Evolutionary conservation across 2,113 vertebrate species (phyloP), one percentile per base, ranked within the genome.

Genomic region (Genyomyrus donnyi): DNA sequence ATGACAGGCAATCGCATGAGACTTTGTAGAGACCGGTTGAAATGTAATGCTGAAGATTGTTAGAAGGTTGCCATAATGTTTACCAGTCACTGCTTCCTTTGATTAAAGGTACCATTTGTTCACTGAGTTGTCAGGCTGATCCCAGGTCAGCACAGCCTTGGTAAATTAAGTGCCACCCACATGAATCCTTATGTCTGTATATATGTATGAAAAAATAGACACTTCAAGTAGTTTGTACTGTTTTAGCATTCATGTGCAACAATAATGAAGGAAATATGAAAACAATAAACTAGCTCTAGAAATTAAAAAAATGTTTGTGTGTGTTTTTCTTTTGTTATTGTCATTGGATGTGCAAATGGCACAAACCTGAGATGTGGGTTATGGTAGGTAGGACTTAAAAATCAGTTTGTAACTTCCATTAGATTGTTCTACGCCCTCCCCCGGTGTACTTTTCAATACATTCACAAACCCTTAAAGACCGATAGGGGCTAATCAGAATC

Each of bases 201-300:
- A 88, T 93, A 89, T 90, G 58, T 88, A 89, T 88, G 56, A 50
- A 92, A 89, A 93, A 92, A 93, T 93, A 93, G 93, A 94, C 92
- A 90, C 93, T 94, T 95, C 93, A 94, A 93, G 94, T 96, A 95
- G 94, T 94, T 95, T 95, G 94, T 95, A 94, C 95, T 94, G 95
- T 95, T 96, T 95, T 95, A 94, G 94, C 91, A 91, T 95, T 91
- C 93, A 94, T 95, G 95, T 96, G 94, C 93, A 94, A 96, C 94
- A 93, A 92, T 95, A 92, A 94, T 91, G 91, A 92, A 93, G 93
- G 92, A 91, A 92, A 94, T 93, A 90, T 85, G 94, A 94, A 93
- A 91, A 83, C 48, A 96, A 96, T 95, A 95, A 96, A 96, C 90
- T 95, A 95, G 95, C 42, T 95, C 93, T 95, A 95, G 95, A 92